Base-by-base conservation (phyloP, 2,113 vertebrate genomes). In the Syngnathoides biaculeatus region DNA sequence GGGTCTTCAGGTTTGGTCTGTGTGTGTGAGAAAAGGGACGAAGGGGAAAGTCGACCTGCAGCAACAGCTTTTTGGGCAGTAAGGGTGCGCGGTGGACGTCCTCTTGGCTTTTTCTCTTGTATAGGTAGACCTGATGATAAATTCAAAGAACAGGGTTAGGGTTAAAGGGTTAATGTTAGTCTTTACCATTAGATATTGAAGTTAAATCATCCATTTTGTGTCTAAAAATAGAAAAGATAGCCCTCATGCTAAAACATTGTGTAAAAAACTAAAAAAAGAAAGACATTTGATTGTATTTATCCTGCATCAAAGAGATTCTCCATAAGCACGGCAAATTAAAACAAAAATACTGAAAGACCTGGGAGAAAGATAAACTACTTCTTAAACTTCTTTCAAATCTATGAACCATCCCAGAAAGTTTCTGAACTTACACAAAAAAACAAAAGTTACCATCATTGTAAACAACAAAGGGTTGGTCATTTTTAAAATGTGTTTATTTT, bases 51-150 rank as follows among this genome's bases (percentile, higher is more conserved):
- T 69, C 78, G 39, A 74, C 71, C 71, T 57, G 85, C 27, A 71
- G 80, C 24, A 70, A 80, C 65, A 79, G 77, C 61, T 81, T 88
- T 92, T 60, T 90, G 90, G 67, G 80, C 71, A 70, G 86, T 81
- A 9, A 74, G 68, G 65, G 82, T 71, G 62, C 91, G 87, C 64
- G 92, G 92, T 35, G 92, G 92, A 4, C 92, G 91, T 27, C 92
- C 92, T 87, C 92, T 86, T 59, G 92, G 92, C 75, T 93, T 93
- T 77, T 89, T 92, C 72, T 92, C 90, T 73, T 86, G 90, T 78
- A 81, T 65, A 38, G 76, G 71, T 72, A 70, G 62, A 65, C 62
- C 86, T 70, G 65, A 68, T 71, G 26, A n/a, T 5, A 38, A 30
- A 38, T 19, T 20, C 12, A 65, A 27, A 50, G 27, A 7, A 48